phyloP scores from a whole-genome alignment of 2,113 vertebrate species.

The Ochotona curzoniae region DNA sequence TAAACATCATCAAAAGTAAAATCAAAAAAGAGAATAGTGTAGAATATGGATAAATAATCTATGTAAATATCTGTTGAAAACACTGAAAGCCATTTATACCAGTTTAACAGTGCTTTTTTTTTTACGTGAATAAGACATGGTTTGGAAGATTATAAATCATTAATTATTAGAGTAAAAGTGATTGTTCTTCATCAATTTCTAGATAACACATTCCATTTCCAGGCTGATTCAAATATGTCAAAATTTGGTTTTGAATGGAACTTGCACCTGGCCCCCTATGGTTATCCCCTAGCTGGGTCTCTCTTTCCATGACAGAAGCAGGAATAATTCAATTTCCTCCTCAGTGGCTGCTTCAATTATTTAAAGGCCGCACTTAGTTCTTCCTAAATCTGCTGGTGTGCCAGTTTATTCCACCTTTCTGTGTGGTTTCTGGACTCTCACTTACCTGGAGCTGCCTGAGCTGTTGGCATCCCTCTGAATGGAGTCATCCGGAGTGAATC shows the following conservation, averaged over 20 bases:
- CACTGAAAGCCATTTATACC: neutral
- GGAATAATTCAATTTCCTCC: neutral
- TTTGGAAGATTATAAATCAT: conserved; percentile 24
- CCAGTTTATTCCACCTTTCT: neutral
- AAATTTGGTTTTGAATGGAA: conserved; percentile 15
- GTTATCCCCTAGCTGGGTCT: neutral
- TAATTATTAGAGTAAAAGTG: conserved; percentile 33
- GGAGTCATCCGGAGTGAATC: neutral
- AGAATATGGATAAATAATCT: conserved; percentile 29
- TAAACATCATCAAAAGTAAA: no score
- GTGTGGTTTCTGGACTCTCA: neutral
- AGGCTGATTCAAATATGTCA: conserved; percentile 34
- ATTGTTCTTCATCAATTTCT: conserved; percentile 21
- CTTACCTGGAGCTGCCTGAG: neutral
- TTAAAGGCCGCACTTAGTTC: neutral
- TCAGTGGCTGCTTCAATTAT: neutral
- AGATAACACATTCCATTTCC: conserved; percentile 1
- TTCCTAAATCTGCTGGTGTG: neutral
- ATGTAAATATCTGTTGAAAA: conserved; percentile 6
- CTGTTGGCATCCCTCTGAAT: neutral
- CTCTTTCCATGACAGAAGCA: neutral
- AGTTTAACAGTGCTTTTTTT: conserved; percentile 9
- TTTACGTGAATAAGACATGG: neutral
- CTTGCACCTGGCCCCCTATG: neutral
- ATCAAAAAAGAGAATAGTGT: no score